Evolutionary conservation across 2,797 vertebrate genomes (phyloP), one percentile per base, ranked within the genome.

Genomic region (Rhinella marina): DNA sequence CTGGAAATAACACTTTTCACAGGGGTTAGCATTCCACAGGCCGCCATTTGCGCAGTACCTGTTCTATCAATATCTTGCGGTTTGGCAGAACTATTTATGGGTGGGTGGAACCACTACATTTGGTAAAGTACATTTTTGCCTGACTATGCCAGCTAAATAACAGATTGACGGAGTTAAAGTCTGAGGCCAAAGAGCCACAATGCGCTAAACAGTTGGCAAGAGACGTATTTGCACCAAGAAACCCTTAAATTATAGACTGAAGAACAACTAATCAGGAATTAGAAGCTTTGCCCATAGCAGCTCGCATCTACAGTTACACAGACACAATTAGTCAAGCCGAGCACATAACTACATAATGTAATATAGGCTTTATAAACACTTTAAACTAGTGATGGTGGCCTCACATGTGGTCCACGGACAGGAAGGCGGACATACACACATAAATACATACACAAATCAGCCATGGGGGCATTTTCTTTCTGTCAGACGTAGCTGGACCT

Each of bases 51-150:
- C 25, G 29, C 57, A 76, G 57, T 88, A 82, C 87, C 84, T 88
- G 78, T 86, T 82, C 78, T 86, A 88, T 86, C 87, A 88, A 82
- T 86, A 86, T 76, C 84, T 81, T 88, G 83, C 64, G 83, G 83
- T 82, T 85, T 82, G 87, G 78, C 87, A 50, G 32, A 10, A 2
- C 25, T 8, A 29, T 62, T 57, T 72, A 88, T 48, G 13, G 78
- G 81, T 68, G 77, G 82, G 82, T 81, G 76, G 66, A 85, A 84
- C 27, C 54, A 72, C 17, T 16, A 52, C 76, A 62, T 85, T 85
- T 88, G 52, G 64, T 80, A 81, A 19, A 16, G 52, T 29, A 73
- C 70, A 54, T 59, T 81, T n/a, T 84, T 73, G 59, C 66, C 66
- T 29, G 52, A 21, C 54, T 29, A 41, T 84, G 64, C 82, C 66